Evolutionary conservation across 2,113 vertebrate genomes (phyloP).

Genomic region (Pan troglodytes): NHGRI_mPanTro3-v2.1_pri NC_086015.1:193090001-193090500

Average conservation of each 20-base stretch:
- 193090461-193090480: background rate
- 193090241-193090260: background rate
- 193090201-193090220: background rate
- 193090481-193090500: background rate
- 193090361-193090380: background rate
- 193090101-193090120: background rate
- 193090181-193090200: background rate
- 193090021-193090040: background rate
- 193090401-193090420: background rate
- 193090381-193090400: background rate
- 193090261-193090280: background rate
- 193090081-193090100: background rate
- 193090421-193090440: background rate
- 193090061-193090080: background rate
- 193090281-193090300: background rate
- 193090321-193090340: background rate
- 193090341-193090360: background rate
- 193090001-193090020: background rate
- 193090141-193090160: background rate
- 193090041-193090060: background rate
- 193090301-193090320: background rate
- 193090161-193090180: background rate
- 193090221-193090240: background rate
- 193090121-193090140: background rate
- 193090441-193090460: background rate